These are phyloP conservation scores for Acleris sparsana DNA, from an alignment of 2,888 invertebrate genomes.

Conservation along the genomic window DNA sequence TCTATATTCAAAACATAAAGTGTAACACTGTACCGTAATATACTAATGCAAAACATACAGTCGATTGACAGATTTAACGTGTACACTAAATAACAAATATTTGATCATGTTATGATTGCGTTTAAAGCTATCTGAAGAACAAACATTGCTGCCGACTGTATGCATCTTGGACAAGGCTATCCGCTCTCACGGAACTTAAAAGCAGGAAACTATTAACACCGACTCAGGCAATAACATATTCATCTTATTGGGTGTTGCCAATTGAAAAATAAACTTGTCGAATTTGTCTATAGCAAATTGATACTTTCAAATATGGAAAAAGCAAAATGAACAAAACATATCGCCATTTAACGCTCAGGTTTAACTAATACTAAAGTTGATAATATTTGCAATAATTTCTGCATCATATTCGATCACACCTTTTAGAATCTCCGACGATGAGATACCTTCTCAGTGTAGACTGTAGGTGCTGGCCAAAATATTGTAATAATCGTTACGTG, in stretches of 20 bases:
- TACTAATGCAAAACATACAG: background rate
- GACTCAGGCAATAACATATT: slow-evolving; percentile 22
- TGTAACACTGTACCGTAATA: slow-evolving; percentile 13
- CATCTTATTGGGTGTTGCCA: slow-evolving; percentile 28
- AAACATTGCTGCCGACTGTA: slow-evolving; percentile 12
- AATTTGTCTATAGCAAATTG: slow-evolving; percentile 16
- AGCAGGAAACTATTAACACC: slow-evolving; percentile 38
- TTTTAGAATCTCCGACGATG: no score
- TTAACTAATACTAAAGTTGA: no score
- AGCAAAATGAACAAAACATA: background rate
- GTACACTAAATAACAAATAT: slow-evolving; percentile 5
- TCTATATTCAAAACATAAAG: slow-evolving; percentile 8
- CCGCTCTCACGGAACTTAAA: slow-evolving; percentile 37
- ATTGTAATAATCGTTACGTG: background rate
- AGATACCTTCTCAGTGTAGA: no score
- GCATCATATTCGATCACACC: background rate
- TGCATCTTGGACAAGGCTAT: slow-evolving; percentile 34
- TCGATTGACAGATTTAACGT: background rate
- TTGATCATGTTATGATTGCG: slow-evolving; percentile 6
- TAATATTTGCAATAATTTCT: background rate
- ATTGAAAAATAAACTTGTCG: slow-evolving; percentile 21
- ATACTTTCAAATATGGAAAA: background rate
- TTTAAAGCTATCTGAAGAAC: background rate
- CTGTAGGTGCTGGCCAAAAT: background rate
- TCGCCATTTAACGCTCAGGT: no score